These are phyloP conservation scores for Syngnathus scovelli DNA, from an alignment of 2,113 vertebrate species.

Conservation along the genomic window DNA sequence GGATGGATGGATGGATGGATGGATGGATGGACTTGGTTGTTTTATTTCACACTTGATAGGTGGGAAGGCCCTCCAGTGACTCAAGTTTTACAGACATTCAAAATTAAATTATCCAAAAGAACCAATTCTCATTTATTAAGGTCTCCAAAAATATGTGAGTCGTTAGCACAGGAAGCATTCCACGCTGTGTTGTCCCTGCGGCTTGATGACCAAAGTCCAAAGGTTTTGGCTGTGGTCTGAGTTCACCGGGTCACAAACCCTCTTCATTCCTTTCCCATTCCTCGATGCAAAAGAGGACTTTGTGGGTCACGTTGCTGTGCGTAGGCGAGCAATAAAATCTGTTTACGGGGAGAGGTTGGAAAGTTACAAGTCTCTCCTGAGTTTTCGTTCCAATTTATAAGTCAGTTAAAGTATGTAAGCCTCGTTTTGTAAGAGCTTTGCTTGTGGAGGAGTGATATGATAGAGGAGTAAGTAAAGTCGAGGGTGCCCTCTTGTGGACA, in stretches of 20 bases:
- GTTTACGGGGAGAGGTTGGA: conserved; percentile 10
- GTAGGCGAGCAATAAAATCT: conserved; percentile 24
- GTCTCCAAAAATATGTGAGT: conserved; percentile 18
- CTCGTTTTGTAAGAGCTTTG: conserved; percentile 1
- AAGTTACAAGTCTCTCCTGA: neutral
- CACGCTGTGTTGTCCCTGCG: conserved; percentile 13
- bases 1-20: too few relatives aligned
- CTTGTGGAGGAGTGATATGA: neutral
- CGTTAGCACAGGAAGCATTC: conserved; percentile 32
- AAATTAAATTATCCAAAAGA: too few relatives aligned
- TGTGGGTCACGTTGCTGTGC: conserved; percentile 16
- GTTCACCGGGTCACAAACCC: conserved; percentile 8
- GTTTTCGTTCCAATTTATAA: conserved; percentile 11
- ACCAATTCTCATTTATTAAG: conserved; percentile 30
- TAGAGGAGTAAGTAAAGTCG: conserved; percentile 8
- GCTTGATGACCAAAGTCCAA: conserved; percentile 29
- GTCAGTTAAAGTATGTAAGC: neutral
- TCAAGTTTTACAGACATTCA: too few relatives aligned
- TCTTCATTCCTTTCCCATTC: conserved; percentile 14
- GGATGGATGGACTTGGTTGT: too few relatives aligned
- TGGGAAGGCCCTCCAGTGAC: too few relatives aligned
- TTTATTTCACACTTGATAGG: too few relatives aligned
- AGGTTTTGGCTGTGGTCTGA: conserved; percentile 7
- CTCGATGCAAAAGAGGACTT: conserved; percentile 27
- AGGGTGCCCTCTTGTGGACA: conserved; percentile 55